These are phyloP conservation scores for human DNA, from an alignment of 2,113 vertebrate species.

Conservation along the genomic window GRCh38 chr7:85387001-85387500, in stretches of 20 bases:
- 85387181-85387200: neutral
- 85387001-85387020: neutral
- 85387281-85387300: no score
- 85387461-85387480: neutral
- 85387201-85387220: neutral
- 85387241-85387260: neutral
- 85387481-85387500: neutral
- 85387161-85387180: neutral
- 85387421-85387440: neutral
- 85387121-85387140: neutral
- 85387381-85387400: neutral
- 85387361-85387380: neutral
- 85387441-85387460: neutral
- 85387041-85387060: neutral
- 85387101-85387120: neutral
- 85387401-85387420: neutral
- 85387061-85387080: neutral
- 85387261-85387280: neutral
- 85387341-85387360: neutral
- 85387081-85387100: neutral
- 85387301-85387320: no score
- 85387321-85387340: neutral
- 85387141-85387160: neutral
- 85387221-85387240: neutral
- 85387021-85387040: neutral